Evolutionary conservation across 2,797 vertebrate genomes (phyloP).

Genomic region (Leptatherina wallacei): DNA sequence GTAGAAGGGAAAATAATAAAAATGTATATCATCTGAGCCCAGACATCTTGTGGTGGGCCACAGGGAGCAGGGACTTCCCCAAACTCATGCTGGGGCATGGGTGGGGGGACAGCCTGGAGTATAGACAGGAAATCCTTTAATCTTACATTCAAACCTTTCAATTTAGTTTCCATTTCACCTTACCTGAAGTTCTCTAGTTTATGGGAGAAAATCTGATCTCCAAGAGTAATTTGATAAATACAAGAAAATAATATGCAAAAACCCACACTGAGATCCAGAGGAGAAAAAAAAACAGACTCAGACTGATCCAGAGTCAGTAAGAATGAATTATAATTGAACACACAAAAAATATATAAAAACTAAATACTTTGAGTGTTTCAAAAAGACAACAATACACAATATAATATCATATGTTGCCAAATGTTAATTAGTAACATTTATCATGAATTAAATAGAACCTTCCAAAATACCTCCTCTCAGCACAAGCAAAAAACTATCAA

Average conservation of each 20-base stretch:
- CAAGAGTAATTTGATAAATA: background rate
- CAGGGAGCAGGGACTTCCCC: background rate
- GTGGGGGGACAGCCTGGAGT: background rate
- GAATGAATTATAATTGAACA: background rate
- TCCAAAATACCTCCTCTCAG: background rate
- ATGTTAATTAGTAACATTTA: slow-evolving; percentile 17
- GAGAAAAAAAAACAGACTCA: background rate
- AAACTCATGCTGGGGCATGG: background rate
- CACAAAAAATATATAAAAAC: background rate
- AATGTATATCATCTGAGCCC: slow-evolving; percentile 8
- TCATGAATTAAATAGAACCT: slow-evolving; percentile 21
- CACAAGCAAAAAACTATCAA: slow-evolving; percentile 24
- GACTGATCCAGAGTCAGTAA: background rate
- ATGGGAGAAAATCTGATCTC: background rate
- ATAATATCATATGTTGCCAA: background rate
- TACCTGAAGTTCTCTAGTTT: background rate
- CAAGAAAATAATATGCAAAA: background rate
- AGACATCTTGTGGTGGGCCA: background rate
- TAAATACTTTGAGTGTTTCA: background rate
- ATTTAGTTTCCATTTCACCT: slow-evolving; percentile 14
- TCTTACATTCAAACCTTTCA: slow-evolving; percentile 14
- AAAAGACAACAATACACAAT: slow-evolving; percentile 7
- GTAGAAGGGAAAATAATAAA: slow-evolving; percentile 10
- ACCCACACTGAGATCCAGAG: background rate
- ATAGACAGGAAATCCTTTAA: background rate